phyloP scores from a whole-genome alignment of 2,113 vertebrate genomes.

The Microcebus jonahi region DNA sequence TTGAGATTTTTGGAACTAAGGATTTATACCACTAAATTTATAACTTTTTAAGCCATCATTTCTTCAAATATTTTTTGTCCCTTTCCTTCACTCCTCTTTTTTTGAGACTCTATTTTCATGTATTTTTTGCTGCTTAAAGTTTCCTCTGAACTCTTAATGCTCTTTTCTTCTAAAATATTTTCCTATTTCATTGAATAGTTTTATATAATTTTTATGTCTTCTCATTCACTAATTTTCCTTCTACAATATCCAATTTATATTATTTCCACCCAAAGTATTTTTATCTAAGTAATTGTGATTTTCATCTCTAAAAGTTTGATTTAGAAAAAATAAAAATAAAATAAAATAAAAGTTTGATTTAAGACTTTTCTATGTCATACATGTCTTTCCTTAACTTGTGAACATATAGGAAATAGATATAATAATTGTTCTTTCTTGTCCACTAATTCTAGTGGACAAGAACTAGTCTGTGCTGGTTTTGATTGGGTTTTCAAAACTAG shows the following conservation, averaged over 20 bases:
- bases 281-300: not conserved
- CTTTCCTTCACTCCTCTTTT: not conserved
- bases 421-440: not conserved
- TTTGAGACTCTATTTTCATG: not conserved
- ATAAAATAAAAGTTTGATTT: not conserved
- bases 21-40: not conserved
- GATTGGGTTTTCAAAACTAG: not conserved
- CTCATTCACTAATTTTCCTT: not conserved
- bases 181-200: not conserved
- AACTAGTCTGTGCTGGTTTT: not conserved
- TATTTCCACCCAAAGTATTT: not conserved
- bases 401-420: not conserved
- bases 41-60: not conserved
- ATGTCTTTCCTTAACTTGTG: not conserved
- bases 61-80: not conserved
- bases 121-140: not conserved
- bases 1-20: not conserved
- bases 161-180: not conserved
- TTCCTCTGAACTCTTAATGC: not conserved
- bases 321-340: no score
- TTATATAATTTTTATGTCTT: not conserved
- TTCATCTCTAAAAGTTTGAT: not conserved
- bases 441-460: not conserved
- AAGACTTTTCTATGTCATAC: not conserved
- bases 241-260: not conserved